These are phyloP conservation scores for Onychomys leucogaster DNA, from an alignment of 2,797 vertebrate genomes.

Conservation along the genomic window DNA sequence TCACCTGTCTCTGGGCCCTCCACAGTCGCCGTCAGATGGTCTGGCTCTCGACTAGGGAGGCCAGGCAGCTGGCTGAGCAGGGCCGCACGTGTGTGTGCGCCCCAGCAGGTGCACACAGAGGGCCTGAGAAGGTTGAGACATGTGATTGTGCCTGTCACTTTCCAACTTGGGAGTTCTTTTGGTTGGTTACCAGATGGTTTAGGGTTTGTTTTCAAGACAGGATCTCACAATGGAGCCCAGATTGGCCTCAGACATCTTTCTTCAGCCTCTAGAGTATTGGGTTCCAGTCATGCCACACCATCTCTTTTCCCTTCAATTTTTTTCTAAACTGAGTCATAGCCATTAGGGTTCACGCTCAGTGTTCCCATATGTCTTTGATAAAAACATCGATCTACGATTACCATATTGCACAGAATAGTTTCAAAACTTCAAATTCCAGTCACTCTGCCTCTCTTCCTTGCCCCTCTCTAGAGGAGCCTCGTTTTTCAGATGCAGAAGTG, in stretches of 20 bases:
- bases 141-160: not conserved
- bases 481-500: not conserved
- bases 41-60: not conserved
- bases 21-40: not conserved
- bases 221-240: not conserved
- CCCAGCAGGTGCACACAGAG: not conserved
- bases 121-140: not conserved
- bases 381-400: accelerated
- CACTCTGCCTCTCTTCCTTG: not conserved
- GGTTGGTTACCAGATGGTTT: not conserved
- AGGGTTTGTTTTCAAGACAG: not conserved
- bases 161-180: not conserved
- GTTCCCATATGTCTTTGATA: not conserved
- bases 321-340: not conserved
- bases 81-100: not conserved
- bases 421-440: not conserved
- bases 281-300: not conserved
- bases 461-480: not conserved
- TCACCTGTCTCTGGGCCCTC: not conserved
- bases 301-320: not conserved
- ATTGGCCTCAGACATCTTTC: not conserved
- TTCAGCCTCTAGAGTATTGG: not conserved
- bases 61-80: not conserved
- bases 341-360: not conserved
- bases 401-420: accelerated